Percentiles rank a stretch among this genome's conserved stretches.
Conservation (phyloP, 2,888 invertebrate genomes). For the Dynastes hyllus region DNA sequence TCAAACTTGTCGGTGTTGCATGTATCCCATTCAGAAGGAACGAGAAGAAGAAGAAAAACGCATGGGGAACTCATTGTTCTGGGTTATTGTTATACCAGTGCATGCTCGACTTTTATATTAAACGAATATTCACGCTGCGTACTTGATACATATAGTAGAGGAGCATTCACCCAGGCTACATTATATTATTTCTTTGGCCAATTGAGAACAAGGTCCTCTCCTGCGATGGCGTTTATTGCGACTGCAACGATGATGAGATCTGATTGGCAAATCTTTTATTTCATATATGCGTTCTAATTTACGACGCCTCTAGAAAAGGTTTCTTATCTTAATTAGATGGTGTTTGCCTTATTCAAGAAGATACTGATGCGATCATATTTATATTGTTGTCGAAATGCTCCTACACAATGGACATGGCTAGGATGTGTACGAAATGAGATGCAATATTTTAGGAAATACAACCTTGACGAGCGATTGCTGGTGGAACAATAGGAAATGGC, state of each 20-base stretch:
- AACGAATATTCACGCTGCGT: neutral
- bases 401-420: neutral
- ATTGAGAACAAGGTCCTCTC: constrained; percentile 37
- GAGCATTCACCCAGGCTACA: constrained; percentile 25
- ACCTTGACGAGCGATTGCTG: neutral
- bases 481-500: constrained; percentile 2
- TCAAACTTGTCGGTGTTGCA: constrained; percentile 26
- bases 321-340: constrained; percentile 20
- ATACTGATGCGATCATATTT: neutral
- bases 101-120: constrained; percentile 25
- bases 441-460: constrained; percentile 8
- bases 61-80: constrained; percentile 25
- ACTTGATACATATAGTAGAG: neutral
- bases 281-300: constrained; percentile 20
- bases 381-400: neutral
- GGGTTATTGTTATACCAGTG: constrained; percentile 15
- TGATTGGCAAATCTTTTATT: constrained; percentile 40
- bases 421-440: neutral
- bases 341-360: neutral
- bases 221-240: constrained; percentile 15
- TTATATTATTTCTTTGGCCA: constrained; percentile 41
- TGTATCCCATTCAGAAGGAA: neutral
- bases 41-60: neutral
- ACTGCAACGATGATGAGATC: constrained; percentile 27
- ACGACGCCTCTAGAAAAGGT: neutral